Conservation (phyloP, 2,113 vertebrate genomes). For the Alouatta palliata region DNA sequence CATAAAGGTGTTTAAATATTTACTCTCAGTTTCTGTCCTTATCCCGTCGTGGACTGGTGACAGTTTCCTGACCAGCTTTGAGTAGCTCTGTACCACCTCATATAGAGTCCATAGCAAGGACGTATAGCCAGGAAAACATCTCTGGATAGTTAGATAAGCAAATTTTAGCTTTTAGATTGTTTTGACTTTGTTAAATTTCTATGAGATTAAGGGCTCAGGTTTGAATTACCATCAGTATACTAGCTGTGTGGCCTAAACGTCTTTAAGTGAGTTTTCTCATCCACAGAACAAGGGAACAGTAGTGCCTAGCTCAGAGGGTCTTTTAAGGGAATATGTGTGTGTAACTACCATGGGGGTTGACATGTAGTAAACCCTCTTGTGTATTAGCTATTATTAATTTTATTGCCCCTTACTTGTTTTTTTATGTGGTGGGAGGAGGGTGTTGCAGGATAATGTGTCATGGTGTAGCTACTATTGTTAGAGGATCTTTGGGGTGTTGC, state of each 20-base stretch:
- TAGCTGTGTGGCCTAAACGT: not conserved
- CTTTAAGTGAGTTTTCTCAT: not conserved
- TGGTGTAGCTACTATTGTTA: too few relatives aligned
- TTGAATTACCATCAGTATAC: not conserved
- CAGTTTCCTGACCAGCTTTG: not conserved
- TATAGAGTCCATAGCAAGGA: not conserved
- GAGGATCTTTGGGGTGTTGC: too few relatives aligned
- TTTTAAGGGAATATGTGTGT: not conserved
- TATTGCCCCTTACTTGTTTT: too few relatives aligned
- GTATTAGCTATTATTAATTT: not conserved
- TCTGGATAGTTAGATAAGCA: not conserved
- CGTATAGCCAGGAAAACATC: not conserved
- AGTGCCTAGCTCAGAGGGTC: not conserved
- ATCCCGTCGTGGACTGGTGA: not conserved
- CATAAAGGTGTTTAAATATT: not conserved
- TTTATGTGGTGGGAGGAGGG: not conserved
- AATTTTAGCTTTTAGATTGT: not conserved
- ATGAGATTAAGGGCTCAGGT: not conserved
- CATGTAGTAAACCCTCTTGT: accelerated
- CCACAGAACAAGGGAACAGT: not conserved
- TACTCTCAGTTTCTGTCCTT: not conserved
- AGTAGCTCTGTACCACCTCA: not conserved
- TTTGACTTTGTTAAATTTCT: not conserved
- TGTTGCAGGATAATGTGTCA: not conserved
- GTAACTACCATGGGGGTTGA: not conserved